Evolutionary conservation across 2,888 invertebrate species (phyloP).

Genomic region (Apodemia mormo): DNA sequence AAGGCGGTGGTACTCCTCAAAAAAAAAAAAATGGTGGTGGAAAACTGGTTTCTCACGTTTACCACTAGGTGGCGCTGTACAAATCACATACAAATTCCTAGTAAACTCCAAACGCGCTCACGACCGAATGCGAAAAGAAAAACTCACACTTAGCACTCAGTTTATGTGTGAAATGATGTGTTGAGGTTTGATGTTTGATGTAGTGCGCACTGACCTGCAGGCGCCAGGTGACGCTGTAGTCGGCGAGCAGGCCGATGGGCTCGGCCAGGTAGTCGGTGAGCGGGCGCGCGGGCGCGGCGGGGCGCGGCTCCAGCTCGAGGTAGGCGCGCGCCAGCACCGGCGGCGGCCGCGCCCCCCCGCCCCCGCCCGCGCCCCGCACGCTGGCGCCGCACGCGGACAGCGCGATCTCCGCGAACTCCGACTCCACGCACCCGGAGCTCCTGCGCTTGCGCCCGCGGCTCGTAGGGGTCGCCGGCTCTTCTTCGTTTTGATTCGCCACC

Average conservation of each 20-base stretch:
- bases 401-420: constrained; percentile 42
- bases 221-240: constrained; percentile 63
- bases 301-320: constrained; percentile 69
- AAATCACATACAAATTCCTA: too few species aligned
- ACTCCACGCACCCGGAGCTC: constrained; percentile 23
- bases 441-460: constrained; percentile 35
- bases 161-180: too few species aligned
- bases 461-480: constrained; percentile 29
- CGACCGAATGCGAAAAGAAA: too few species aligned
- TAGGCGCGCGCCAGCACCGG: constrained; percentile 68
- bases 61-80: too few species aligned
- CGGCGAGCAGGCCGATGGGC: constrained; percentile 60
- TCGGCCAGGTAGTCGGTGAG: constrained; percentile 60
- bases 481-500: constrained; percentile 30
- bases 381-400: constrained; percentile 38
- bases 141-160: too few species aligned
- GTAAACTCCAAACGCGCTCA: too few species aligned
- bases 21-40: too few species aligned
- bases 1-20: too few species aligned
- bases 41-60: too few species aligned
- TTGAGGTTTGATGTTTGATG: too few species aligned
- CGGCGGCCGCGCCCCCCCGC: constrained; percentile 55
- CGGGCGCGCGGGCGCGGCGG: constrained; percentile 46
- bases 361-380: constrained; percentile 40
- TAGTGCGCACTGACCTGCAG: constrained; percentile 45